Percentiles rank a stretch among this genome's conserved stretches.
These are phyloP conservation scores for Choreutis nemorana DNA, from an alignment of 2,888 invertebrate genomes.

Conservation along the genomic window DNA sequence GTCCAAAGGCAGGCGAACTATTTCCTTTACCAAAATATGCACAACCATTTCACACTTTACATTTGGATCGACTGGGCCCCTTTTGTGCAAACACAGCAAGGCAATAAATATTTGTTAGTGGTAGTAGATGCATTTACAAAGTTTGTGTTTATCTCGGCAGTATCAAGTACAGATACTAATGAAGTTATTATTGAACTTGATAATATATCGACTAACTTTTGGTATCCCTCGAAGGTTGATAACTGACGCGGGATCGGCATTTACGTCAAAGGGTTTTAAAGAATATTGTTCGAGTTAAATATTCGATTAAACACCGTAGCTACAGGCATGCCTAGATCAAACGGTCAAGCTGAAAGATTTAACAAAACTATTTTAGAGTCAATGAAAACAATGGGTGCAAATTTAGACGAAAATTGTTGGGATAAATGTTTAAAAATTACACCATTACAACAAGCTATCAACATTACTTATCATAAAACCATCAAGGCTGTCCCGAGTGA, in stretches of 20 bases:
- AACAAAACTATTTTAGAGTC: conserved; percentile 6
- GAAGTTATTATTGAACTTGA: conserved; percentile 9
- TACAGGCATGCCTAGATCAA: conserved; percentile 7
- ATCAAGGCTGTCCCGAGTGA: conserved; percentile 6
- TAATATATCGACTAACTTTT: conserved; percentile 9
- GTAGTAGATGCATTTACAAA: conserved; percentile 23
- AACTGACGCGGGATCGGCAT: conserved; percentile 11
- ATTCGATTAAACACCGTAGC: conserved; percentile 4
- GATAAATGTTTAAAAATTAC: neutral
- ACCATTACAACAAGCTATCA: neutral
- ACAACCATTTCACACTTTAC: conserved; percentile 17
- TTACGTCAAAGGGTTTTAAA: conserved; percentile 7
- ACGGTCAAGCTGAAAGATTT: conserved; percentile 7
- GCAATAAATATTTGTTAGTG: conserved; percentile 19
- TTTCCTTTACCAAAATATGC: conserved; percentile 14
- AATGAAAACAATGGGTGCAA: conserved; percentile 6
- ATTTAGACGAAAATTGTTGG: neutral
- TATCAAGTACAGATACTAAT: conserved; percentile 7
- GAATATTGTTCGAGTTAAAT: conserved; percentile 1
- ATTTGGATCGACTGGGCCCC: conserved; percentile 18
- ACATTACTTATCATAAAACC: conserved; percentile 3
- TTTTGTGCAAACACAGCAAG: too few relatives aligned
- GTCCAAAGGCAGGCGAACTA: conserved; percentile 11
- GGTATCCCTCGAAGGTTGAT: conserved; percentile 12
- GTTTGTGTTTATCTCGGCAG: conserved; percentile 19